Base-by-base conservation (phyloP, 2,113 vertebrate genomes). In the Tenrec ecaudatus region DNA sequence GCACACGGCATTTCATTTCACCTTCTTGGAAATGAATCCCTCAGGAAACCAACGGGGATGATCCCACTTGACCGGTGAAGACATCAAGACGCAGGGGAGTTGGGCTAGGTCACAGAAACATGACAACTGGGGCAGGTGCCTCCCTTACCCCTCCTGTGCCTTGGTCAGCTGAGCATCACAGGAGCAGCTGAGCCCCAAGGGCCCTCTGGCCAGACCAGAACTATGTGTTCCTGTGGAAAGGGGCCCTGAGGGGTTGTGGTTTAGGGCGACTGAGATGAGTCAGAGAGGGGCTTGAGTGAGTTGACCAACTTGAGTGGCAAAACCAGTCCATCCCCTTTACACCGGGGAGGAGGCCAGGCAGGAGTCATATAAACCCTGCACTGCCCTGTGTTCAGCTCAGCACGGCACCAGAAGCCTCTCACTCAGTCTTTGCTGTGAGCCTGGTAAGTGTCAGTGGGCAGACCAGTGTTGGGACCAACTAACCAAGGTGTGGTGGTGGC, bases 241-340 rank as follows among this genome's bases (percentile, higher is more conserved):
- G 93, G 86, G 25, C 90, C 96, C 90, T 3, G 2, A 64, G 92
- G 73, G 23, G 88, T 94, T 88, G 25, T 40, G 88, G 82, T 69
- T 79, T 43, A 31, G 78, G 91, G 40, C 80, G 53, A 16, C 66
- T 20, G 1, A n/a, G 75, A 36, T 96, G 96, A 96, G 86, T 97
- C 97, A 95, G 86, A 71, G 79, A 90, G 71, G 69, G 93, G 62
- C 69, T 90, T 58, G 69, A 86, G 69, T 91, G 94, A 96, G 57
- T 88, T 86, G 91, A 86, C 47, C 86, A 89, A 77, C 82, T 20
- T 16, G 19, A 86, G 94, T 43, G 64, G 96, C 93, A 80, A 89
- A 96, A 97, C 96, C 94, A 90, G 96, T 95, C 82, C 82, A 73
- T 93, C 91, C 36, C 82, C 94, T 94, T 94, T 36, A 60, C 20